A percentile compares a stretch with the other conserved stretches of the same genome.
These are phyloP conservation scores for Cathartes aura DNA, from an alignment of 2,113 vertebrate species.

Conservation along the genomic window DNA sequence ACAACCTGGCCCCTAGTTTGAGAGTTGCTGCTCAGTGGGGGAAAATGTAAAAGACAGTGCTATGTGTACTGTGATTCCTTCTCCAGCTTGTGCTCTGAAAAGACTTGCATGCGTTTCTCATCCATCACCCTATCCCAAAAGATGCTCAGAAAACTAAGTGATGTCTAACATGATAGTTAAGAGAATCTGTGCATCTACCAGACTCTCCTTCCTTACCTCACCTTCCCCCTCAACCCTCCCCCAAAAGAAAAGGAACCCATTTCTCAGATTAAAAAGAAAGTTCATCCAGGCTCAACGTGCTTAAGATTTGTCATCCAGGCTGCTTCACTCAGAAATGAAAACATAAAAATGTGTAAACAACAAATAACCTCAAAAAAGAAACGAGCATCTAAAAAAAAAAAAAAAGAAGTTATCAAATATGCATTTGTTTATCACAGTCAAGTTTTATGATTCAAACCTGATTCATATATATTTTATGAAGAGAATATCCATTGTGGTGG, in stretches of 20 bases:
- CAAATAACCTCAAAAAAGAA: conserved; percentile 47
- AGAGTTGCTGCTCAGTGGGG: not conserved
- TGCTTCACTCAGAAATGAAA: conserved; percentile 47
- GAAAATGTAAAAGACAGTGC: not conserved
- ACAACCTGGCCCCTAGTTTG: not conserved
- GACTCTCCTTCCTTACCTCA: not conserved
- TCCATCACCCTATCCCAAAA: not conserved
- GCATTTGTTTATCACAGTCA: conserved; percentile 68
- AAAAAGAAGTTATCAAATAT: conserved; percentile 60
- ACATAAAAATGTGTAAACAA: conserved; percentile 61
- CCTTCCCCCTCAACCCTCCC: not conserved
- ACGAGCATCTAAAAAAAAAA: not conserved
- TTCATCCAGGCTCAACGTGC: not conserved
- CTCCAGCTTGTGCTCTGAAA: not conserved
- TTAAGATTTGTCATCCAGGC: not conserved
- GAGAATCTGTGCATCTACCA: not conserved
- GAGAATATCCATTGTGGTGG: conserved; percentile 73
- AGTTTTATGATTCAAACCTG: conserved; percentile 54
- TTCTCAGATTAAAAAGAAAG: not conserved
- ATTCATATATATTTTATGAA: conserved; percentile 75
- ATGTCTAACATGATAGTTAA: not conserved
- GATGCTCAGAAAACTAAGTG: not conserved
- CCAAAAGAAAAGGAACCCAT: not conserved
- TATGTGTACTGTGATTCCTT: not conserved
- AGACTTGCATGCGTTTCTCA: not conserved